phyloP scores from a whole-genome alignment of 2,797 vertebrate species.

The Arrhamphus sclerolepis region DNA sequence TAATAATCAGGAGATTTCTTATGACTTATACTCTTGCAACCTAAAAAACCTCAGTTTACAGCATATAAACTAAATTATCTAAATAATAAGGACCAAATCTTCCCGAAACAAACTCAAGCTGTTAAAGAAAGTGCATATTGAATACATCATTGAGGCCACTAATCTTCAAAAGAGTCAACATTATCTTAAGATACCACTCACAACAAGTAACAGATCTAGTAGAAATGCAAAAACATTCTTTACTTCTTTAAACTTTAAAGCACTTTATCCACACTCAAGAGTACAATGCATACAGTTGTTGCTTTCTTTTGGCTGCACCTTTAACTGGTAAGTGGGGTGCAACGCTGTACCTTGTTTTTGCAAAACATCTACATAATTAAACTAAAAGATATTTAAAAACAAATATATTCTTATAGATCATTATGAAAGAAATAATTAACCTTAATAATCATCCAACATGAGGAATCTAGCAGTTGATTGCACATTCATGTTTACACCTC shows the following conservation, averaged over 20 bases:
- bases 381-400: constrained; percentile 47
- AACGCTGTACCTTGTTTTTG: constrained; percentile 46
- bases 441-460: constrained; percentile 48
- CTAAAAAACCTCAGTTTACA: not conserved
- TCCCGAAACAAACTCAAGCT: constrained; percentile 40
- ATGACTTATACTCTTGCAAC: constrained; percentile 17
- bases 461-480: constrained; percentile 71
- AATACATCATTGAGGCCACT: constrained; percentile 68
- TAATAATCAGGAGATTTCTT: not conserved
- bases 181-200: constrained; percentile 49
- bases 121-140: constrained; percentile 72
- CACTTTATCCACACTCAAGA: constrained; percentile 55
- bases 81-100: constrained; percentile 8
- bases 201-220: constrained; percentile 44
- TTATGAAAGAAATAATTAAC: constrained; percentile 42
- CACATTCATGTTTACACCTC: constrained; percentile 77
- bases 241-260: constrained; percentile 58
- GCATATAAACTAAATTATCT: constrained; percentile 12
- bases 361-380: constrained; percentile 49
- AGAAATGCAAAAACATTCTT: constrained; percentile 64
- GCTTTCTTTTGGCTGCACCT: constrained; percentile 8
- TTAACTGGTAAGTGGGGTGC: constrained; percentile 13
- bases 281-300: constrained; percentile 18
- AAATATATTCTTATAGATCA: constrained; percentile 38
- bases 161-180: constrained; percentile 20